Evolutionary conservation across 2,113 vertebrate genomes (phyloP).

Genomic region (Clarias macrocephalus): DNA sequence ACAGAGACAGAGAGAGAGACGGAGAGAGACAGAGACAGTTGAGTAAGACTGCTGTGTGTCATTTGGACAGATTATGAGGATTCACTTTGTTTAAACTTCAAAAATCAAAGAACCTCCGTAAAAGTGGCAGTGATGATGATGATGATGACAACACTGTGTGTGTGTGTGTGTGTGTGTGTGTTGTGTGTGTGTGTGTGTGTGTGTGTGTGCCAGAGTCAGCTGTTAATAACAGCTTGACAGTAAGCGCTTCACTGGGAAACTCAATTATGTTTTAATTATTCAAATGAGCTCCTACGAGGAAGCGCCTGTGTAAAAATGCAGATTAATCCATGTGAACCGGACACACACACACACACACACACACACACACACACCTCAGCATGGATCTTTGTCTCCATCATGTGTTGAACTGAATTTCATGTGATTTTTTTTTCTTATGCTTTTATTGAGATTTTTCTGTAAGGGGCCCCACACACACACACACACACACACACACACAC

Average conservation of each 20-base stretch:
- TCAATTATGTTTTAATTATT: conserved; percentile 47
- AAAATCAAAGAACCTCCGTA: neutral
- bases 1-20: no score
- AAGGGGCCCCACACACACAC: neutral
- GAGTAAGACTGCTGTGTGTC: neutral
- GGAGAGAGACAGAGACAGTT: no score
- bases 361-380: no score
- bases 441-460: no score
- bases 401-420: neutral
- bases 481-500: neutral
- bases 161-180: conserved; percentile 13
- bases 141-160: neutral
- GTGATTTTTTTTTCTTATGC: neutral
- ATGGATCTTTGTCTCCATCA: conserved; percentile 25
- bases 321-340: neutral
- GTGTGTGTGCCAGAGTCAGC: neutral
- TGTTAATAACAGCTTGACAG: conserved; percentile 32
- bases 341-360: no score
- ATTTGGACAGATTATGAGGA: no score
- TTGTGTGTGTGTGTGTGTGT: conserved; percentile 13
- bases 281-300: conserved; percentile 16
- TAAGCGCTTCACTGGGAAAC: conserved; percentile 38
- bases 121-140: neutral
- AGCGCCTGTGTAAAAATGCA: neutral
- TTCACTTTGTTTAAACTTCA: no score